Evolutionary conservation across 2,113 vertebrate species (phyloP), one percentile per base, ranked within the genome.

Genomic region (Chunga burmeisteri): DNA sequence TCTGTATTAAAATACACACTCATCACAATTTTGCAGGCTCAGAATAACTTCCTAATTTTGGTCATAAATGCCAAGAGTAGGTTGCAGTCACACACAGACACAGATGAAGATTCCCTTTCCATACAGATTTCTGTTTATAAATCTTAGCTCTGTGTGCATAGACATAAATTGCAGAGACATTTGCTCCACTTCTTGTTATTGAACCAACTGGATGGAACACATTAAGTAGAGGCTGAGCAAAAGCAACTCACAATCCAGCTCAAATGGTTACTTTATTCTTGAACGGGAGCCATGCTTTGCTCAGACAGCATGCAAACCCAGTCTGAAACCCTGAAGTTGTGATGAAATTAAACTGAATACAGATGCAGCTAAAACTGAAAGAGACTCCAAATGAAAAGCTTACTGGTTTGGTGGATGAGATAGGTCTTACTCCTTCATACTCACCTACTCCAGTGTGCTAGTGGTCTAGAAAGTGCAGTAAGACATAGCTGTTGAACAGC

Each of bases 1-100:
- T 62, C 66, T 91, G n/a, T 85, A 80, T 82, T 87, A 94, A 94
- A 96, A 94, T 85, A 80, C 67, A 83, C 36, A 32, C 32, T 91
- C 62, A 36, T 61, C 16, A 8, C 7, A 1, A 77, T 65, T 93
- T 91, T 72, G n/a, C 47, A 80, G 34, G 49, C 70, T 70, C 52
- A 66, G 84, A 94, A 94, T 94, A 91, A n/a, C 93, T 88, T 56
- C 87, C 87, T 96, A 90, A 96, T 87, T 94, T 94, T 93, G 84
- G 56, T 87, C 34, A 68, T 87, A 75, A 47, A 29, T 61, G 40
- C 52, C 10, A 67, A 74, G 74, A 56, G 61, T 47, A 63, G 46
- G 23, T 20, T 89, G 59, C 44, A 78, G 65, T 74, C 83, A 73
- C 8, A 44, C 15, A 71, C 16, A 71, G 47, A 47, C 17, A 52